Conservation (phyloP, 2,888 invertebrate genomes). For the Drosophila ezoana region DNA sequence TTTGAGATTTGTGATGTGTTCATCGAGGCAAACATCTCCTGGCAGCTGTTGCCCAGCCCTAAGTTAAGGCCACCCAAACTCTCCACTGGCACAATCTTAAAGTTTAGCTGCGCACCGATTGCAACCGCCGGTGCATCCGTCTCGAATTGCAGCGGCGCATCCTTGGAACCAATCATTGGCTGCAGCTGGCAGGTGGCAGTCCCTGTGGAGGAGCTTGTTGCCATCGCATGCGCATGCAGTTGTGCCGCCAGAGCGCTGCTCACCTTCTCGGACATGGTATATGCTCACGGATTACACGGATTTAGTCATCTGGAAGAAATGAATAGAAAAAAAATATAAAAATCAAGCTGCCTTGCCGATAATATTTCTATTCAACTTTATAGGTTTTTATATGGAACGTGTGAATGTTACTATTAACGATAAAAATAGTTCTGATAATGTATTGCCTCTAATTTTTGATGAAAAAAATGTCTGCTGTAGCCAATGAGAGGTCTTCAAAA, state of each 20-base stretch:
- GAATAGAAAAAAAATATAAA: background rate
- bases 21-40: constrained; percentile 84
- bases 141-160: constrained; percentile 55
- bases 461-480: too few species aligned
- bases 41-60: constrained; percentile 57
- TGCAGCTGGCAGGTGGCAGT: constrained; percentile 35
- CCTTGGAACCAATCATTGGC: constrained; percentile 37
- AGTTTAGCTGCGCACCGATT: constrained; percentile 81
- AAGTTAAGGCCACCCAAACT: constrained; percentile 51
- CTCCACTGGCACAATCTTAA: constrained; percentile 79
- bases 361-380: background rate
- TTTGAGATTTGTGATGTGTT: constrained; percentile 85
- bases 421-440: background rate
- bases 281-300: constrained; percentile 31
- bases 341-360: background rate
- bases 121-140: constrained; percentile 68
- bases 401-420: background rate
- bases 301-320: constrained; percentile 54
- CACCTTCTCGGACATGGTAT: constrained; percentile 80
- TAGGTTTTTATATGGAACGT: background rate
- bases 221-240: constrained; percentile 65
- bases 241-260: constrained; percentile 73
- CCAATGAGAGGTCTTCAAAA: too few species aligned
- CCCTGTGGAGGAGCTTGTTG: constrained; percentile 40
- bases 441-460: too few species aligned